Evolutionary conservation across 2,888 invertebrate genomes (phyloP).

Genomic region (Salpingus planirostris): DNA sequence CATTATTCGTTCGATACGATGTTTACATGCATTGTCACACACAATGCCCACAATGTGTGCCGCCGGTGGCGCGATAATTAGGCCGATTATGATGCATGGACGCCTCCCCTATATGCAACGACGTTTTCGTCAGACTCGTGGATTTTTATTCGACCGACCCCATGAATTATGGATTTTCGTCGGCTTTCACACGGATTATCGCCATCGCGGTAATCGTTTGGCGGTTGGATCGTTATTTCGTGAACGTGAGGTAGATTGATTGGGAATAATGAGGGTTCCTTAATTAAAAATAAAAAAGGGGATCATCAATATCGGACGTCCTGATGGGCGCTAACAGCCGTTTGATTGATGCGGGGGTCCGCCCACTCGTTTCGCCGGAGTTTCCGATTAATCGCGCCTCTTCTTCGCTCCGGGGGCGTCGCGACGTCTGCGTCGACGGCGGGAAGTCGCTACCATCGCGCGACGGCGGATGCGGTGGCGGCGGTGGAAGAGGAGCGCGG

Average conservation of each 20-base stretch:
- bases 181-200: constrained; percentile 10
- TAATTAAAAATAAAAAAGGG: too few species aligned
- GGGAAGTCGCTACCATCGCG: constrained; percentile 8
- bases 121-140: constrained; percentile 7
- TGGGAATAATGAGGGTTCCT: too few species aligned
- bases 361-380: constrained; percentile 18
- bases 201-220: too few species aligned
- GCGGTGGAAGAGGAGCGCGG: constrained; percentile 15
- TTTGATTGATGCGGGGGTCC: constrained; percentile 38
- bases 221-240: too few species aligned
- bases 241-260: too few species aligned
- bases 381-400: background rate
- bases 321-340: constrained; percentile 38
- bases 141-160: constrained; percentile 7
- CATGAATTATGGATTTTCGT: constrained; percentile 6
- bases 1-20: constrained; percentile 35
- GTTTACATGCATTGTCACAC: constrained; percentile 34
- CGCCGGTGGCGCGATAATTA: constrained; percentile 35
- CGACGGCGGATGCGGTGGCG: background rate
- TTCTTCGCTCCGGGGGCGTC: too few species aligned
- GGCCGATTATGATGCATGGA: constrained; percentile 37
- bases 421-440: constrained; percentile 6
- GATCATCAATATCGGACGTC: constrained; percentile 21
- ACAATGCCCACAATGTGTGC: constrained; percentile 35
- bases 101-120: constrained; percentile 23